These are phyloP conservation scores for Taenaris catops DNA, from an alignment of 2,888 invertebrate species.

Conservation along the genomic window DNA sequence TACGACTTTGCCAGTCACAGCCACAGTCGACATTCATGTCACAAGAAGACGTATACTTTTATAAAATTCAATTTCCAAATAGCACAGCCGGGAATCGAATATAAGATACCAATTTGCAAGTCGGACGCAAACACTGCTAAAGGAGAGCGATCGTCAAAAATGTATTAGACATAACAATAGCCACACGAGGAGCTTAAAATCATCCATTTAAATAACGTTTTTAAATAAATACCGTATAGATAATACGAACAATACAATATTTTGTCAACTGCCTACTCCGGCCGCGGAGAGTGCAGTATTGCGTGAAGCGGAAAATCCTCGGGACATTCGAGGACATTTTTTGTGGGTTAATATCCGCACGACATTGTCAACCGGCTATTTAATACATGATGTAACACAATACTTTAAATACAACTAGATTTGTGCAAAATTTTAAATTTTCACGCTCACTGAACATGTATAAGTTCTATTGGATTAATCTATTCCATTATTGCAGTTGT, in stretches of 20 bases:
- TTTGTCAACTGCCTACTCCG: conserved; percentile 77
- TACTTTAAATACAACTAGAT: conserved; percentile 77
- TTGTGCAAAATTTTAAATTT: conserved; percentile 78
- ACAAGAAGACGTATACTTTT: too few species aligned
- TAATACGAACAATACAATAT: conserved; percentile 80
- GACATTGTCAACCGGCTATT: conserved; percentile 78
- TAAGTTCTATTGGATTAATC: conserved; percentile 68
- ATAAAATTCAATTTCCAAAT: too few species aligned
- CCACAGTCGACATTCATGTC: too few species aligned
- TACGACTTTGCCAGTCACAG: too few species aligned
- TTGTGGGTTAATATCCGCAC: conserved; percentile 78
- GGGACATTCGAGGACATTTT: conserved; percentile 77
- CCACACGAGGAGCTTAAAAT: conserved; percentile 71
- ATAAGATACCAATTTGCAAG: too few species aligned
- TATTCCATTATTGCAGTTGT: conserved; percentile 28
- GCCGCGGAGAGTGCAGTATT: conserved; percentile 69
- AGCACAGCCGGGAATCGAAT: too few species aligned
- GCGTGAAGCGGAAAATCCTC: conserved; percentile 80
- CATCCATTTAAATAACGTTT: conserved; percentile 80
- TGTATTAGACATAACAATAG: conserved; percentile 65
- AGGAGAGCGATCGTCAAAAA: too few species aligned
- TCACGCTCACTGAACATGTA: conserved; percentile 65
- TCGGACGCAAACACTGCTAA: too few species aligned
- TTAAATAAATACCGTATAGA: conserved; percentile 77
- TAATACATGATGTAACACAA: conserved; percentile 77